Evolutionary conservation across 2,888 invertebrate genomes (phyloP).

Genomic region (Maniola hyperantus): DNA sequence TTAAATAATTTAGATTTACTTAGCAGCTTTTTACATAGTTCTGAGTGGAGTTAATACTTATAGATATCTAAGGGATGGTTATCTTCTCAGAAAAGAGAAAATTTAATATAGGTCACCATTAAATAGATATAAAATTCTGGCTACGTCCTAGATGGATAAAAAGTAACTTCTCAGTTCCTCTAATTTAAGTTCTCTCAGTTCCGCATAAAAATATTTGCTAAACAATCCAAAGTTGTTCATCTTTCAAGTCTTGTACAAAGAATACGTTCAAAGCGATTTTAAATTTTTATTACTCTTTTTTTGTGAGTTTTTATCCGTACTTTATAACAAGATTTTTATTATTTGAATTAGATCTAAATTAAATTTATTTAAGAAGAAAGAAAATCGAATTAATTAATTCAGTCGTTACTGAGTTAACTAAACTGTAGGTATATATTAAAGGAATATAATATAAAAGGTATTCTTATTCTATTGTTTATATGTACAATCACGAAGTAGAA

Average conservation of each 20-base stretch:
- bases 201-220: slow-evolving; percentile 17
- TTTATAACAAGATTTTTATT: slow-evolving; percentile 5
- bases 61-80: too few relatives aligned
- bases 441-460: too few relatives aligned
- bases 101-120: too few relatives aligned
- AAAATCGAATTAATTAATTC: background rate
- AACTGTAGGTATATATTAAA: too few relatives aligned
- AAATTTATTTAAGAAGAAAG: background rate
- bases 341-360: background rate
- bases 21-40: too few relatives aligned
- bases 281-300: slow-evolving; percentile 15
- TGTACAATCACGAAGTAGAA: too few relatives aligned
- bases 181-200: too few relatives aligned
- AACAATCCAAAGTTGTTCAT: slow-evolving; percentile 21
- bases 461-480: too few relatives aligned
- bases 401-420: background rate
- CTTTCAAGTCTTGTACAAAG: slow-evolving; percentile 15
- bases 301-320: background rate
- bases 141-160: background rate
- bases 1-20: too few relatives aligned
- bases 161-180: slow-evolving; percentile 6
- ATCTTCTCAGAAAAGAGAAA: too few relatives aligned
- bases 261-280: slow-evolving; percentile 23
- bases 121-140: background rate
- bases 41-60: too few relatives aligned